A percentile compares a stretch with the other conserved stretches of the same genome.
phyloP scores from a whole-genome alignment of 2,888 invertebrate genomes.

The Eucriotettix oculatus region DNA sequence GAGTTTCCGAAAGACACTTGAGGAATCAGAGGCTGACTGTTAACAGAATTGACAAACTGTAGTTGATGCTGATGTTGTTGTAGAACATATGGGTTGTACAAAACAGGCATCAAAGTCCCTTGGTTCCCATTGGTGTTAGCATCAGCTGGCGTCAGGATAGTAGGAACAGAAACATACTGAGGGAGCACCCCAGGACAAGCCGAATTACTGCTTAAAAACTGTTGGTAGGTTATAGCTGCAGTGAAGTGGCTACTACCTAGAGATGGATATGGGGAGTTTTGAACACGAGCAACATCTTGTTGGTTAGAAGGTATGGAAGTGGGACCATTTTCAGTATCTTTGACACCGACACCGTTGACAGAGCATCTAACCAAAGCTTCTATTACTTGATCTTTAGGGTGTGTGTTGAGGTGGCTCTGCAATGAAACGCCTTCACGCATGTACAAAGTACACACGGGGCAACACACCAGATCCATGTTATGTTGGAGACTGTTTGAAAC shows the following conservation, averaged over 20 bases:
- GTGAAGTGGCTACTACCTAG: slow-evolving; percentile 2
- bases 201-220: slow-evolving; percentile 33
- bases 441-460: slow-evolving; percentile 73
- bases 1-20: too few species aligned
- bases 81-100: slow-evolving; percentile 31
- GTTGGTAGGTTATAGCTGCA: slow-evolving; percentile 31
- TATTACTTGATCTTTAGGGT: slow-evolving; percentile 78
- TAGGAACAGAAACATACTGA: slow-evolving; percentile 34
- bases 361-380: slow-evolving; percentile 39
- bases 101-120: slow-evolving; percentile 28
- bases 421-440: slow-evolving; percentile 67
- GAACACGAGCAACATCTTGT: background rate
- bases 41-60: slow-evolving; percentile 15
- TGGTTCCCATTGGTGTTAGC: background rate
- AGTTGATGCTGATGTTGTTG: slow-evolving; percentile 31
- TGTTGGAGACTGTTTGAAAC: too few species aligned
- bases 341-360: background rate
- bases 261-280: background rate
- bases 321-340: background rate
- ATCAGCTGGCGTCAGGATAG: slow-evolving; percentile 8
- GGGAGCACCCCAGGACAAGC: slow-evolving; percentile 25
- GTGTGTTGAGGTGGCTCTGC: slow-evolving; percentile 66
- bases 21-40: too few species aligned
- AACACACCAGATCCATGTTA: slow-evolving; percentile 19
- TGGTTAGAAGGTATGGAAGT: background rate